Evolutionary conservation across 1,140 invertebrate species (phyloP), one percentile per base, ranked within the genome.

Genomic region (Platorchestia sp.): DNA sequence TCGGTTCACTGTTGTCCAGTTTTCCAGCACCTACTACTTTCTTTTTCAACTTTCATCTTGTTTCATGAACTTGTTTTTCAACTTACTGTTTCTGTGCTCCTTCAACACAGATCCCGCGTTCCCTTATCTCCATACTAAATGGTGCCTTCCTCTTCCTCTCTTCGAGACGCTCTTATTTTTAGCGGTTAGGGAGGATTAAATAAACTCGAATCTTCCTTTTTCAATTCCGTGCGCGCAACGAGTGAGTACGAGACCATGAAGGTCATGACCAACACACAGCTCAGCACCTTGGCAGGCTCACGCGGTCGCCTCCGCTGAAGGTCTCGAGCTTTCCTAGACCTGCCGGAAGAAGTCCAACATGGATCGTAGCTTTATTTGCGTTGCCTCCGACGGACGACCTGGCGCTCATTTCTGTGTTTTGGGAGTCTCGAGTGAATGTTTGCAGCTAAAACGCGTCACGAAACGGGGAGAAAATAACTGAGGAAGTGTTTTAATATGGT

Each of bases 331-430:
- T 86, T 89, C 87, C 87, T 44, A 5, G n/a, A 22, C 5, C 87
- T 89, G 87, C 87, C 87, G 87, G 87, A 89, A 89, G 87, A 44
- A 44, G 87, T 42, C 41, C 27, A 19, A 89, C 59, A 89, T 89
- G 10, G 87, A 89, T 89, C 43, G 10, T 6, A 41, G 43, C 41
- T 89, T 89, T 89, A 42, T 89, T 42, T 89, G 87, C 43, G 41
- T 27, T 42, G 41, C 10, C 87, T 42, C 7, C 43, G 87, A 89
- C 10, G 5, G 5, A 41, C n/a, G 14, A 89, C 22, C 5, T 44
- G 53, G 53, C 36, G 36, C 87, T 42, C 41, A 42, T 89, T 89
- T 41, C 43, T 42, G 87, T 16, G 43, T 36, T 42, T 5, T 42
- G 87, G 43, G 27, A 89, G 87, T 89, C 87, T 16, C 41, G 43